Conservation (phyloP, 2,888 invertebrate genomes). For the Notocelia uddmanniana region DNA sequence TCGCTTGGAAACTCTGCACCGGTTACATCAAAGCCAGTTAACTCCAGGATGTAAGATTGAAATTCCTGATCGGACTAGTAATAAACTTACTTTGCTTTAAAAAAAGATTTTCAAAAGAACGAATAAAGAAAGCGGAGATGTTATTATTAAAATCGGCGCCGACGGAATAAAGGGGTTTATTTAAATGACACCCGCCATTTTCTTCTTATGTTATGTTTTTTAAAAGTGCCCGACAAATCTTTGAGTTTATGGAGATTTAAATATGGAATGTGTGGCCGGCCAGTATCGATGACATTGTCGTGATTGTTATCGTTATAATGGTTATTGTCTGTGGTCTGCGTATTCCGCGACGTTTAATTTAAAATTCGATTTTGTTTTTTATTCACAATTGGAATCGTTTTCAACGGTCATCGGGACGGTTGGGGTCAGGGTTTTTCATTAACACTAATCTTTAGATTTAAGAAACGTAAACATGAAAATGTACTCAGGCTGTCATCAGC, state of each 20-base stretch:
- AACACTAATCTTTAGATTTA: conserved; percentile 34
- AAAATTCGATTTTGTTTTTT: conserved; percentile 35
- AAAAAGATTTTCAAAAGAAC: conserved; percentile 77
- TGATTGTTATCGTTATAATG: conserved; percentile 45
- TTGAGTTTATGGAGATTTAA: conserved; percentile 71
- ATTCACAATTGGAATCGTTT: conserved; percentile 38
- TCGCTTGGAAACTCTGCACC: conserved; percentile 50
- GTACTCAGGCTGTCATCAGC: neutral
- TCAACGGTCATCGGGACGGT: conserved; percentile 25
- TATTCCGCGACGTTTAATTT: conserved; percentile 47
- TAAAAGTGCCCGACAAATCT: conserved; percentile 71
- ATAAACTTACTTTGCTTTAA: conserved; percentile 80
- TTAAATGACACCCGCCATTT: conserved; percentile 69
- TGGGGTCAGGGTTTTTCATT: conserved; percentile 35
- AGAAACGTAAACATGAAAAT: neutral
- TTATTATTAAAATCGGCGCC: conserved; percentile 74
- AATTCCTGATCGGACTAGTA: conserved; percentile 84
- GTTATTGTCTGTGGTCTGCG: conserved; percentile 53
- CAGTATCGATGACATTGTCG: conserved; percentile 34
- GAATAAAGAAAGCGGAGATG: conserved; percentile 77
- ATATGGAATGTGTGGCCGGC: conserved; percentile 57
- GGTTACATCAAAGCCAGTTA: conserved; percentile 77
- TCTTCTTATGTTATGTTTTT: conserved; percentile 58
- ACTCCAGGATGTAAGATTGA: conserved; percentile 84
- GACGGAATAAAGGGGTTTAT: conserved; percentile 72